These are phyloP conservation scores for Drosophila paucipuncta DNA, from an alignment of 2,888 invertebrate species.

Conservation along the genomic window DNA sequence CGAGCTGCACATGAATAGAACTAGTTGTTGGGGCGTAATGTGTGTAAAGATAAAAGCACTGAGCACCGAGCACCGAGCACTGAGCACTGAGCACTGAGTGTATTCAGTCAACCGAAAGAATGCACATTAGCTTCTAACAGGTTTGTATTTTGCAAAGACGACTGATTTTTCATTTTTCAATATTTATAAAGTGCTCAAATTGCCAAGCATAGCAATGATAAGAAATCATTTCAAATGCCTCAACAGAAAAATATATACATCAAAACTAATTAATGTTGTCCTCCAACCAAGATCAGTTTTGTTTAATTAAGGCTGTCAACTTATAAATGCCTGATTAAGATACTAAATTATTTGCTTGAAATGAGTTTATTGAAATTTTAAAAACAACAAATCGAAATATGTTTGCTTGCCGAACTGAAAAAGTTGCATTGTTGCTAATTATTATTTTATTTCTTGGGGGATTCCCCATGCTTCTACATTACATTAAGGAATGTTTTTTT, in stretches of 20 bases:
- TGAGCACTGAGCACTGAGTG: neutral
- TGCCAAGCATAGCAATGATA: neutral
- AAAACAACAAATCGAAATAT: neutral
- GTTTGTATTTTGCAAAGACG: neutral
- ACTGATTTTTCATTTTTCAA: neutral
- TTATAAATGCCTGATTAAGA: neutral
- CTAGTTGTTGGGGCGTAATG: neutral
- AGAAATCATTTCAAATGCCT: neutral
- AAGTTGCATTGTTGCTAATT: neutral
- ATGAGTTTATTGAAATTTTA: neutral
- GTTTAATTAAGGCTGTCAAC: neutral
- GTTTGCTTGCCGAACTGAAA: neutral
- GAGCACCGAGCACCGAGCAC: neutral
- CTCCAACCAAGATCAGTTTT: neutral
- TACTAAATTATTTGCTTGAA: neutral
- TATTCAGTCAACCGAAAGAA: slow-evolving; percentile 8
- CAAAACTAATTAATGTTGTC: neutral
- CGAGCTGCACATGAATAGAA: slow-evolving; percentile 4
- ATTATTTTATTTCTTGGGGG: neutral
- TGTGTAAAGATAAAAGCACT: neutral
- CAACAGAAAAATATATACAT: neutral
- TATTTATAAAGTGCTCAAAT: neutral
- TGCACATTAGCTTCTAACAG: neutral
- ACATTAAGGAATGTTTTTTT: neutral
- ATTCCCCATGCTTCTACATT: neutral